phyloP scores from a whole-genome alignment of 2,797 vertebrate genomes.

The Euthynnus affinis region DNA sequence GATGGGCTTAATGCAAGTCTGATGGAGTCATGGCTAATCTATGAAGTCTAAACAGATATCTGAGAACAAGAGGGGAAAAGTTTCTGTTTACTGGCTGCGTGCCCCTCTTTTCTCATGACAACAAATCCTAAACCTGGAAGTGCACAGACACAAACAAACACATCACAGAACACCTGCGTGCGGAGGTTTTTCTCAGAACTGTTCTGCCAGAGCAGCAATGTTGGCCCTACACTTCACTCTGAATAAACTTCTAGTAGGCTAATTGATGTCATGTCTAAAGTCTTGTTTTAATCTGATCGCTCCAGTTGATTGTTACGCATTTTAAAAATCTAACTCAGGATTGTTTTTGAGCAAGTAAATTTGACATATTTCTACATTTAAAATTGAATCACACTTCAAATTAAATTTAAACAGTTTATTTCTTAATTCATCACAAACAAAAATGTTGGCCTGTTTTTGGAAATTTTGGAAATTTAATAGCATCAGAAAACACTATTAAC shows the following conservation, averaged over 20 bases:
- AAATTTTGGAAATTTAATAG: neutral
- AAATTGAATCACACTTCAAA: too few species aligned
- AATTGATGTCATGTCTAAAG: constrained; percentile 12
- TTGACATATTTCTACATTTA: neutral
- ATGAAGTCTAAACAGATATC: constrained; percentile 73
- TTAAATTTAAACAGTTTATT: neutral
- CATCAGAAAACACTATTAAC: neutral
- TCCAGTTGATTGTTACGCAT: neutral
- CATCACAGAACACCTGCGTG: constrained; percentile 68
- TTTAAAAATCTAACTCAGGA: constrained; percentile 4
- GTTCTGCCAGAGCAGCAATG: constrained; percentile 50
- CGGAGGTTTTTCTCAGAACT: constrained; percentile 66
- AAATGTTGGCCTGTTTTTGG: neutral
- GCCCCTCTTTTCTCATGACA: constrained; percentile 73
- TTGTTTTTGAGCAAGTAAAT: neutral
- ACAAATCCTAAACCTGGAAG: constrained; percentile 72
- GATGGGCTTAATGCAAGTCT: constrained; percentile 48
- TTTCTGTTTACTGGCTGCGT: constrained; percentile 70
- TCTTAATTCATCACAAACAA: too few species aligned
- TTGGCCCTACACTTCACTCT: constrained; percentile 32
- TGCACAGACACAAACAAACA: constrained; percentile 40
- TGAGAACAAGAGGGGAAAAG: constrained; percentile 51
- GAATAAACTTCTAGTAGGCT: constrained; percentile 20
- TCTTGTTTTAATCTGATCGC: constrained; percentile 19
- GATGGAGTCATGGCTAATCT: constrained; percentile 70